A percentile compares a stretch with the other conserved stretches of the same genome.
phyloP scores from a whole-genome alignment of 2,888 invertebrate genomes.

The Drosophila lutescens region DNA sequence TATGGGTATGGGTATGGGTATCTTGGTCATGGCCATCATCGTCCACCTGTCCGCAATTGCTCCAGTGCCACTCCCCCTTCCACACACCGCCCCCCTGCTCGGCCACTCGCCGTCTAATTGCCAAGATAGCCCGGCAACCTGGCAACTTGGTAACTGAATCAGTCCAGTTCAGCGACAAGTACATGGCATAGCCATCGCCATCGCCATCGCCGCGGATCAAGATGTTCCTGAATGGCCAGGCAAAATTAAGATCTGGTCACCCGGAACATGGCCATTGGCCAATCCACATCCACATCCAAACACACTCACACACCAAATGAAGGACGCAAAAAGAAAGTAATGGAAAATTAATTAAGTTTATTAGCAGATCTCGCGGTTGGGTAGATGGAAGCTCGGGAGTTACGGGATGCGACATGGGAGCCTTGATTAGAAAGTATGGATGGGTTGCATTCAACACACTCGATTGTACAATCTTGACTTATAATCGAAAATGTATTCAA shows the following conservation, averaged over 20 bases:
- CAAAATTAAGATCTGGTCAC: constrained; percentile 10
- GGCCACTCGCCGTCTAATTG: constrained; percentile 29
- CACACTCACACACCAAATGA: constrained; percentile 2
- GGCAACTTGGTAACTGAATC: constrained; percentile 32
- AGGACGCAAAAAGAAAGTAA: constrained; percentile 33
- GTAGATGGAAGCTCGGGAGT: neutral
- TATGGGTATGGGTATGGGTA: constrained; percentile 10
- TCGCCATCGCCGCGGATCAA: constrained; percentile 21
- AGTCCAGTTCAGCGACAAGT: constrained; percentile 32
- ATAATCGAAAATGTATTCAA: neutral
- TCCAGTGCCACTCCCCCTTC: constrained; percentile 2
- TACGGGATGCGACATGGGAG: constrained; percentile 1
- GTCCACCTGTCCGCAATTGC: constrained; percentile 39
- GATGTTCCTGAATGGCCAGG: constrained; percentile 26
- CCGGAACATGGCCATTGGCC: constrained; percentile 8
- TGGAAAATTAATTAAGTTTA: constrained; percentile 30
- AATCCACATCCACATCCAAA: neutral
- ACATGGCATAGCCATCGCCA: constrained; percentile 24
- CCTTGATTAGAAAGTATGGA: constrained; percentile 8
- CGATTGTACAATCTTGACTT: neutral
- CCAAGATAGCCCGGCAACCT: constrained; percentile 18
- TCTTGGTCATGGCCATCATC: constrained; percentile 36
- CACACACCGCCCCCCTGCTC: neutral
- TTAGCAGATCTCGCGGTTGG: constrained; percentile 10
- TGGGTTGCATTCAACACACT: neutral